Conservation (phyloP, 2,888 invertebrate genomes). For the Scaptomyza flava region DNA sequence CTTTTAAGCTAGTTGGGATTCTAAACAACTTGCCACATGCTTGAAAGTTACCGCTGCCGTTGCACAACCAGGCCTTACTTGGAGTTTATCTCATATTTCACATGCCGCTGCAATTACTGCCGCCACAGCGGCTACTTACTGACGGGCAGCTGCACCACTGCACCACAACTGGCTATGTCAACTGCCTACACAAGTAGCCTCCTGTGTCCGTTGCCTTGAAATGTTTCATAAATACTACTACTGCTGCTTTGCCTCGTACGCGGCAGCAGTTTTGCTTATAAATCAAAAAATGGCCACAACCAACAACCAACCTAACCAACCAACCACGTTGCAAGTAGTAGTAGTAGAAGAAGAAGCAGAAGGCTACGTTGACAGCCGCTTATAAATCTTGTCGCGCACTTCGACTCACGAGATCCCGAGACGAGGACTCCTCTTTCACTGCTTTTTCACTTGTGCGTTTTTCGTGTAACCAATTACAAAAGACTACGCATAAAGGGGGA, state of each 20-base stretch:
- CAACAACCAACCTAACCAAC: constrained; percentile 8
- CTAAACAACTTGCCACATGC: constrained; percentile 80
- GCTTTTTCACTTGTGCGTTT: constrained; percentile 68
- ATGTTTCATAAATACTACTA: constrained; percentile 78
- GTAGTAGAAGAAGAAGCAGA: constrained; percentile 1
- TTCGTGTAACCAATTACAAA: constrained; percentile 79
- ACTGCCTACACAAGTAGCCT: constrained; percentile 71
- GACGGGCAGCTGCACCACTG: constrained; percentile 39
- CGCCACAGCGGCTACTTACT: constrained; percentile 70
- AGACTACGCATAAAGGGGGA: constrained; percentile 34
- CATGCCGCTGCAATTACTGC: constrained; percentile 80
- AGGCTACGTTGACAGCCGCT: constrained; percentile 76
- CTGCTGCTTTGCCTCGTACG: constrained; percentile 14
- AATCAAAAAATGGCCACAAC: constrained; percentile 70
- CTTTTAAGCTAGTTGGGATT: constrained; percentile 67
- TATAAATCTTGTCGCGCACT: constrained; percentile 81
- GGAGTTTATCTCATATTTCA: constrained; percentile 81
- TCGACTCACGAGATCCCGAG: constrained; percentile 27
- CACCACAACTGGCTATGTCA: constrained; percentile 59
- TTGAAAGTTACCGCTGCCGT: constrained; percentile 62
- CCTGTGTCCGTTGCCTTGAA: constrained; percentile 74
- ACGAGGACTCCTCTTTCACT: constrained; percentile 18
- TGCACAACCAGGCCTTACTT: constrained; percentile 63
- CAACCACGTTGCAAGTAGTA: constrained; percentile 21
- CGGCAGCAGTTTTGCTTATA: constrained; percentile 80